Evolutionary conservation across 30 jellyfish, hydroid and myxozoan genomes (phyloP).

Genomic region (Turritopsis dohrnii): DNA sequence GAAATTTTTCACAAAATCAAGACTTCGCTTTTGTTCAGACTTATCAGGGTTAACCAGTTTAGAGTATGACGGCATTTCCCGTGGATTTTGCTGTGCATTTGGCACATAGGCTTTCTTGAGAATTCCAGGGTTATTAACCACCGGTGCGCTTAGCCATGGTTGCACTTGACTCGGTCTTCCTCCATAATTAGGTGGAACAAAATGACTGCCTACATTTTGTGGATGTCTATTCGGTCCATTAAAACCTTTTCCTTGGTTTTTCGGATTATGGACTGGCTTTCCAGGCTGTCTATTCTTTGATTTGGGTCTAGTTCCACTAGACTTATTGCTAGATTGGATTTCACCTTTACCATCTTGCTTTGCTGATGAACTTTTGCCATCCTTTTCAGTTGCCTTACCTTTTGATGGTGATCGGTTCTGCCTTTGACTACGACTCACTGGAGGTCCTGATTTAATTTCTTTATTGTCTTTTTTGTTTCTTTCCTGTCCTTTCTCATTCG

Average conservation of each 20-base stretch:
- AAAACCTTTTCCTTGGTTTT: constrained; percentile 1
- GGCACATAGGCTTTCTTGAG: constrained; percentile 30
- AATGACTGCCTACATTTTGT: not conserved
- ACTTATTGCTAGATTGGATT: not conserved
- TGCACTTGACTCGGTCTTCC: constrained; percentile 14
- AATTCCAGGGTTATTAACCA: constrained; percentile 17
- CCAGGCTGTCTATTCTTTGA: not conserved
- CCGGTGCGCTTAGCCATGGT: constrained; percentile 25
- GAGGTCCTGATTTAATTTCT: not conserved
- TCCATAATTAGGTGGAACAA: not conserved
- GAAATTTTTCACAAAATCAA: constrained; percentile 40
- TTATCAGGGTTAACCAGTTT: constrained; percentile 12
- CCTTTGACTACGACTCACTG: not conserved
- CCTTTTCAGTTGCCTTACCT: not conserved
- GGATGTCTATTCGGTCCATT: constrained; percentile 7
- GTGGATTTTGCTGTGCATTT: not conserved
- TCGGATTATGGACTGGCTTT: not conserved
- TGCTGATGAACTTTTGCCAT: not conserved
- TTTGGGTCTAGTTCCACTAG: constrained; percentile 20
- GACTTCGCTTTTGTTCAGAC: constrained; percentile 30
- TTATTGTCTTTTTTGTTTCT: not conserved
- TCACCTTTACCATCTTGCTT: not conserved
- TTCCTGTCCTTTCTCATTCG: not conserved
- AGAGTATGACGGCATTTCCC: not conserved
- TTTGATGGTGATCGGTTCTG: constrained; percentile 3